phyloP scores from a whole-genome alignment of 2,888 invertebrate genomes.

The Meloe dianella region DNA sequence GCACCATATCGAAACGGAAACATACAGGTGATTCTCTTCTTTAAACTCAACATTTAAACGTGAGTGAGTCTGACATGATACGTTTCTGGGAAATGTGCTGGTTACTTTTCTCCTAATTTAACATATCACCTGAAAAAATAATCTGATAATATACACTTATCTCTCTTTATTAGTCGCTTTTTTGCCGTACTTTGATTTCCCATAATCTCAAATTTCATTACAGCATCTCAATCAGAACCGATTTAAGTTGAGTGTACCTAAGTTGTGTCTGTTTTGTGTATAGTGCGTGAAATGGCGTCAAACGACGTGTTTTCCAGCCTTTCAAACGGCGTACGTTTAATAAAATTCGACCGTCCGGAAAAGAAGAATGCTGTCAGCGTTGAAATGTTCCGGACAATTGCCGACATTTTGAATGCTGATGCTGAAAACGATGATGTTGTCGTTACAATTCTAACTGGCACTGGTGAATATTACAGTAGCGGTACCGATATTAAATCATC shows the following conservation, averaged over 20 bases:
- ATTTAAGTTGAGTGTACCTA: not conserved
- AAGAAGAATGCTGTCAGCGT: slow-evolving; percentile 80
- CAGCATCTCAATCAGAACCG: not conserved
- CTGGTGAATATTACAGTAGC: slow-evolving; percentile 82
- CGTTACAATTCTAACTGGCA: slow-evolving; percentile 79
- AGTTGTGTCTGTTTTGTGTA: not conserved
- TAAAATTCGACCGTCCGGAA: slow-evolving; percentile 76
- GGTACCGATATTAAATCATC: slow-evolving; percentile 74
- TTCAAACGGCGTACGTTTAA: slow-evolving; percentile 58
- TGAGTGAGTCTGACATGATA: no score
- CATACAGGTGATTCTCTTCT: no score
- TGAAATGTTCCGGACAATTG: slow-evolving; percentile 72
- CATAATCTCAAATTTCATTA: not conserved
- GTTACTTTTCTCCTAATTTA: no score
- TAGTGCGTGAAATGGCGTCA: not conserved
- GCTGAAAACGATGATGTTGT: slow-evolving; percentile 70
- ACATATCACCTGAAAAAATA: not conserved
- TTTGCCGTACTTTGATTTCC: not conserved
- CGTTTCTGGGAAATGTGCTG: no score
- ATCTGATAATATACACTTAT: not conserved
- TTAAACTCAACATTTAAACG: no score
- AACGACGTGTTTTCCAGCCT: not conserved
- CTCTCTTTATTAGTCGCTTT: not conserved
- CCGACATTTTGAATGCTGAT: slow-evolving; percentile 71
- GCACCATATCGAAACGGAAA: no score